Evolutionary conservation across 2,888 invertebrate genomes (phyloP), one percentile per base, ranked within the genome.

Genomic region (Rhagophthalmus giganteus): DNA sequence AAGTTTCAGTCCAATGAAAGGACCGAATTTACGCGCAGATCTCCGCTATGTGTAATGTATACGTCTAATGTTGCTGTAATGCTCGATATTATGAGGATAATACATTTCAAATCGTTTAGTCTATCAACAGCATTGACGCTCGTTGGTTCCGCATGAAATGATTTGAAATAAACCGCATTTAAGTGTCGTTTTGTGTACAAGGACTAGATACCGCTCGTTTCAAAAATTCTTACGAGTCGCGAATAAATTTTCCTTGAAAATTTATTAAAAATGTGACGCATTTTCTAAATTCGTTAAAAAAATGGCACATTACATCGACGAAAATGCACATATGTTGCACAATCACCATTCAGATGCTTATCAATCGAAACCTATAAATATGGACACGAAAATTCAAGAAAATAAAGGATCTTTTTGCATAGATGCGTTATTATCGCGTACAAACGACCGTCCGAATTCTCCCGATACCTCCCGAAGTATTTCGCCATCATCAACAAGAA

Each of bases 401-500:
- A 70, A 64, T 45, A 76, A 75, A 59, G 69, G 89, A 39, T 92
- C 93, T 0, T 94, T 94, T 69, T 92, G 94, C 69, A 94, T 94
- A 59, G 94, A 94, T 67, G 93, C 94, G 0, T 74, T 94, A 1
- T 74, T 94, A 1, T 90, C 91, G 0, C 66, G 72, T 41, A 66
- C 65, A 50, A 68, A 72, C 7, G 66, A 70, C 3, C 62, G 70
- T 20, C 63, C 71, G 42, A 66, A 61, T 40, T 67, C 66, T 34
- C 72, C 70, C 39, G 70, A 68, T 35, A 71, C 69, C 10, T 72
- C 73, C 3, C 66, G 74, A 45, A 75, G 74, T 55, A 71, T 73
- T 27, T 72, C 74, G 9, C 74, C 75, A 33, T 69, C 72, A 9
- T 86, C 79, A 4, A 81, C 86, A 20, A 83, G 83, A 55, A 85